Percentiles rank a stretch among this genome's conserved stretches.
phyloP scores from a whole-genome alignment of 2,797 vertebrate species.

The Peromyscus attwateri region DNA sequence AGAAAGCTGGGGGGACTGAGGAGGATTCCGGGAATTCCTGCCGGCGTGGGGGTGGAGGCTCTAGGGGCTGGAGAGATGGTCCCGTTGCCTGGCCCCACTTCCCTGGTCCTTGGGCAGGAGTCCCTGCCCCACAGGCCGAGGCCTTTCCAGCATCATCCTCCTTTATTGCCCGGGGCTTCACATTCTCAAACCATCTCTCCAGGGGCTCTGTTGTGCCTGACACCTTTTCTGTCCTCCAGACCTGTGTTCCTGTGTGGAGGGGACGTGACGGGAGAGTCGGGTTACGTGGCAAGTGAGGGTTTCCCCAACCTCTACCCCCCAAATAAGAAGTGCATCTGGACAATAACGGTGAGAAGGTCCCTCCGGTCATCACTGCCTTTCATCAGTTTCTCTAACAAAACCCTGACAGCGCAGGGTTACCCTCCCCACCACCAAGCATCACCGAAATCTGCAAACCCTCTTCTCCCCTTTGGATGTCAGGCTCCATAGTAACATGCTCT shows the following conservation, averaged over 20 bases:
- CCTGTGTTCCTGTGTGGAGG: constrained; percentile 94
- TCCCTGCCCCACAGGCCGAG: background rate
- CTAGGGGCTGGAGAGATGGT: constrained; percentile 21
- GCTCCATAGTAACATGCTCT: background rate
- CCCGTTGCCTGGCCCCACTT: background rate
- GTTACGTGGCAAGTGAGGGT: constrained; percentile 93
- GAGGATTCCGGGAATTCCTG: constrained; percentile 82
- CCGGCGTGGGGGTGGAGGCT: constrained; percentile 64
- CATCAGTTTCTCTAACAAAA: background rate
- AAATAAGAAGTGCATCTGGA: constrained; percentile 93
- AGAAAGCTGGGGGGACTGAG: background rate
- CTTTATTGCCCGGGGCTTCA: background rate
- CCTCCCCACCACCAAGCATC: accelerated
- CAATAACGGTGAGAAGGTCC: constrained; percentile 91
- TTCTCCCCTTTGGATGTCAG: background rate
- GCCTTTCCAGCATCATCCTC: background rate
- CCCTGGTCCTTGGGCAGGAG: background rate
- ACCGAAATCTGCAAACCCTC: background rate
- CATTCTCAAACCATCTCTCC: constrained; percentile 56
- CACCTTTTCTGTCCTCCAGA: constrained; percentile 84
- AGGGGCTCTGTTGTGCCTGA: background rate
- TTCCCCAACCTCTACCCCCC: constrained; percentile 94
- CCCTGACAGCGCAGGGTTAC: background rate
- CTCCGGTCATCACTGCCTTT: background rate
- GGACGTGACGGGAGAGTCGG: constrained; percentile 90